Conservation (phyloP, 2,888 invertebrate genomes). For the Macrosiphum euphorbiae region DNA sequence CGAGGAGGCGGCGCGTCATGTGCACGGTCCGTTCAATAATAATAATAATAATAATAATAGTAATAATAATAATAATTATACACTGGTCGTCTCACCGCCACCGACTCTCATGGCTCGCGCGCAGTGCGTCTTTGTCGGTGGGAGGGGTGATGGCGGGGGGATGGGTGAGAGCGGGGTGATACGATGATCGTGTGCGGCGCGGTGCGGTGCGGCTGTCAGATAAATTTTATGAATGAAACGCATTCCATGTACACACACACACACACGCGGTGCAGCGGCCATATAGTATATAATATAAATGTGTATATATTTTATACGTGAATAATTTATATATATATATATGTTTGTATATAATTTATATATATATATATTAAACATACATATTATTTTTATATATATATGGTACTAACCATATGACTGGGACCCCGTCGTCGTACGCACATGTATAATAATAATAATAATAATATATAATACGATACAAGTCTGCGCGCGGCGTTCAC, state of each 20-base stretch:
- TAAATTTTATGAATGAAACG: constrained; percentile 65
- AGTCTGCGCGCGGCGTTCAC: neutral
- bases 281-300: neutral
- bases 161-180: neutral
- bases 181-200: constrained; percentile 30
- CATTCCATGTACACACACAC: constrained; percentile 42
- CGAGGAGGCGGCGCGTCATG: constrained; percentile 17
- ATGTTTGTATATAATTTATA: neutral
- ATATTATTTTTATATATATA: too few species aligned
- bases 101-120: neutral
- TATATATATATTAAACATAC: neutral
- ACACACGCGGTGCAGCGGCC: neutral
- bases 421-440: neutral
- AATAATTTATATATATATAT: neutral
- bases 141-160: too few species aligned
- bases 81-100: neutral
- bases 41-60: constrained; percentile 17
- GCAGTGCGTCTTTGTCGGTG: neutral
- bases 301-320: neutral
- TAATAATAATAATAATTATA: constrained; percentile 14
- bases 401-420: neutral
- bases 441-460: constrained; percentile 17
- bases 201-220: constrained; percentile 55
- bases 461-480: constrained; percentile 15
- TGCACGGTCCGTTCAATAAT: constrained; percentile 24